These are phyloP conservation scores for Pangasius mekongensis DNA, from an alignment of 2,797 vertebrate genomes.

Conservation along the genomic window DNA sequence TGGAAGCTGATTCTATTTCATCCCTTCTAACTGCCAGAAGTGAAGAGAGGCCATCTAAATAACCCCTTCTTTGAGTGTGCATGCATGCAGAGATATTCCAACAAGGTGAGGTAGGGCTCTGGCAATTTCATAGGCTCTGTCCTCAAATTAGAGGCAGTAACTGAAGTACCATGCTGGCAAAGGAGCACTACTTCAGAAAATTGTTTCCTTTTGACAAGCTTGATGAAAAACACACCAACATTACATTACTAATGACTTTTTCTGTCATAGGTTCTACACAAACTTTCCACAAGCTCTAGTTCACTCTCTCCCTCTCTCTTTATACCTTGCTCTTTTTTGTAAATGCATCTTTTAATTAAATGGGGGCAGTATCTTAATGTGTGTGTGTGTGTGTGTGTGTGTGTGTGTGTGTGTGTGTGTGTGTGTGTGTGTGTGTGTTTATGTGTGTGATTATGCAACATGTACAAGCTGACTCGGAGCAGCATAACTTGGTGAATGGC, in stretches of 20 bases:
- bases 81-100: slow-evolving; percentile 6
- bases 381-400: not conserved
- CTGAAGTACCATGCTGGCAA: slow-evolving; percentile 57
- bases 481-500: not conserved
- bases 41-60: slow-evolving; percentile 3
- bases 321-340: not conserved
- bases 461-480: not conserved
- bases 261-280: slow-evolving; percentile 59
- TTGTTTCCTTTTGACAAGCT: slow-evolving; percentile 60
- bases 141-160: slow-evolving; percentile 11
- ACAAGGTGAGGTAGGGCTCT: not conserved
- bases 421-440: not conserved
- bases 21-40: slow-evolving; percentile 23
- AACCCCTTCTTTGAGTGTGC: not conserved
- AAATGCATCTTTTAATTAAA: slow-evolving; percentile 21
- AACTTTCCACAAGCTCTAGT: not conserved
- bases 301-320: not conserved
- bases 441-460: not conserved
- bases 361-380: not conserved
- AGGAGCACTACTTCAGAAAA: slow-evolving; percentile 64
- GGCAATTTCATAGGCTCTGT: not conserved
- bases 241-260: slow-evolving; percentile 72
- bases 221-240: slow-evolving; percentile 69
- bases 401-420: not conserved
- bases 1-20: not conserved